Evolutionary conservation across 2,113 vertebrate genomes (phyloP).

Genomic region (Desmodus rotundus): DNA sequence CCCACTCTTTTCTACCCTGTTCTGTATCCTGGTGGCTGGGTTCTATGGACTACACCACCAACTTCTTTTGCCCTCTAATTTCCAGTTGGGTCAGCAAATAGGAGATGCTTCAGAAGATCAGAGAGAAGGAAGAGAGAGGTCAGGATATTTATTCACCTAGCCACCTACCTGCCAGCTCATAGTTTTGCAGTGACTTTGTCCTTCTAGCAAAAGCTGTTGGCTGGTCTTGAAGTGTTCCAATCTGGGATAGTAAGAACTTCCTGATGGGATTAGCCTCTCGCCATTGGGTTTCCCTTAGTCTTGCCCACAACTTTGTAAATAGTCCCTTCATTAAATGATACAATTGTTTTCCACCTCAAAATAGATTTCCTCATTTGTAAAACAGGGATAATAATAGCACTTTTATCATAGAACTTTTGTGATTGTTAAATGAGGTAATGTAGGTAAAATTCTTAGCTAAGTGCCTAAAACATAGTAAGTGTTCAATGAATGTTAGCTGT

Average conservation of each 20-base stretch:
- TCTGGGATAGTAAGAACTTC: neutral
- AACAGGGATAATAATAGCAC: neutral
- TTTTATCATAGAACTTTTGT: neutral
- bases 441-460: constrained; percentile 27
- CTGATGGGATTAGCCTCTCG: neutral
- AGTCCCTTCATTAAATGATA: neutral
- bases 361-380: neutral
- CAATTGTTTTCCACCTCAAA: neutral
- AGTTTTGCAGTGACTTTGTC: neutral
- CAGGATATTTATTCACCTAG: neutral
- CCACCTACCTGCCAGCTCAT: neutral
- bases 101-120: neutral
- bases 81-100: neutral
- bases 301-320: neutral
- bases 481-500: neutral
- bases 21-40: neutral
- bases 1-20: neutral
- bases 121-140: neutral
- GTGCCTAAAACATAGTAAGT: neutral
- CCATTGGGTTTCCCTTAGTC: neutral
- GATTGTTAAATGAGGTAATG: neutral
- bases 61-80: neutral
- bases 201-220: neutral
- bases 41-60: neutral
- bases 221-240: neutral